Evolutionary conservation across 2,113 vertebrate species (phyloP), one percentile per base, ranked within the genome.

Genomic region (Oenanthe oenanthe): DNA sequence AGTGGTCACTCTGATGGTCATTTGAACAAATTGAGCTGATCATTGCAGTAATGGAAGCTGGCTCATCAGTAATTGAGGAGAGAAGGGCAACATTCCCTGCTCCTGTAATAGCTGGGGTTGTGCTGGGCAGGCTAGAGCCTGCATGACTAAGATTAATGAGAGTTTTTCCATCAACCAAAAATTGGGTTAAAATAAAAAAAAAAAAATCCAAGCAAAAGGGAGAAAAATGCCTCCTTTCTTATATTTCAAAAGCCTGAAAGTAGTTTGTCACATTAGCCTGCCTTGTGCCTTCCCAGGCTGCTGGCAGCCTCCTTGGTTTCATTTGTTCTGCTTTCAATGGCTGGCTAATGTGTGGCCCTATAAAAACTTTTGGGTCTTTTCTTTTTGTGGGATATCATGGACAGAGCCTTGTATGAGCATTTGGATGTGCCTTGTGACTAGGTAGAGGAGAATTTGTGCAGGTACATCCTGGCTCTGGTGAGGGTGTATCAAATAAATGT

Each of bases 161-260:
- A 62, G 29, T 25, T 81, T 89, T 95, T 92, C 87, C 76, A 56
- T 92, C 68, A 62, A 67, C 7, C 2, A 6, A 36, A 93, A 92
- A 83, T 51, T 28, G 51, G 43, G 75, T 70, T 90, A 62, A 43
- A 88, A 85, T 86, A 14, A 32, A 54, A 79, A 77, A 83, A 70
- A 70, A 61, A 80, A 65, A 76, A 50, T 29, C 48, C 31, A 21
- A 85, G 32, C 2, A 2, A 60, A 81, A 91, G 87, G 60, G 58
- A 85, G 70, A 12, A 89, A 95, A 57, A 84, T 25, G 25, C 34
- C 48, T 79, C 43, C 43, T 92, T 83, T 89, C 77, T 92, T 88
- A 24, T 10, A 21, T 91, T 95, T 85, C 80, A 82, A 87, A 92
- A 79, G 50, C 40, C 65, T 61, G 61, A 42, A 75, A 82, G 67